A percentile compares a stretch with the other conserved stretches of the same genome.
These are phyloP conservation scores for Tuta absoluta DNA, from an alignment of 2,888 invertebrate species.

Conservation along the genomic window DNA sequence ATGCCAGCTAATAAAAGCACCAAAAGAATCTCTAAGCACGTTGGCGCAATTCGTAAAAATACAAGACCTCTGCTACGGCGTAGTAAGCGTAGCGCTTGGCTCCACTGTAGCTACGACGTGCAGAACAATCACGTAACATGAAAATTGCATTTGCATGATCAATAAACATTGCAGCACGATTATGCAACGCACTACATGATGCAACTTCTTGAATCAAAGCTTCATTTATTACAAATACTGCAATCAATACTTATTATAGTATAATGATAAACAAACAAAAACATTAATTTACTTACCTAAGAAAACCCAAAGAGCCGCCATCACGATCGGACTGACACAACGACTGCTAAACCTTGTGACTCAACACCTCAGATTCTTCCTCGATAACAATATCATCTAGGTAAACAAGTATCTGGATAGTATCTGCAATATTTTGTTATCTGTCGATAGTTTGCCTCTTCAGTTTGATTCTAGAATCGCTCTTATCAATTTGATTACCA, in stretches of 20 bases:
- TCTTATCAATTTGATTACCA: conserved; percentile 2
- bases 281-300: conserved; percentile 46
- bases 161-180: too few species aligned
- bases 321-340: conserved; percentile 36
- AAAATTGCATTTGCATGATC: too few species aligned
- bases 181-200: too few species aligned
- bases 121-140: too few species aligned
- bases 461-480: conserved; percentile 30
- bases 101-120: neutral
- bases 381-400: conserved; percentile 22
- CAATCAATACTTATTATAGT: too few species aligned
- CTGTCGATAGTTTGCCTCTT: conserved; percentile 37
- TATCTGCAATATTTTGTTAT: conserved; percentile 23
- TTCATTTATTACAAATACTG: too few species aligned
- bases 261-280: neutral
- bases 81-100: neutral
- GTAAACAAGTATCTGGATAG: neutral
- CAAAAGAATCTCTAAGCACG: too few species aligned
- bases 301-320: conserved; percentile 55
- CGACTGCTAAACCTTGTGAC: conserved; percentile 42
- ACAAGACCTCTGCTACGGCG: neutral
- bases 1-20: too few species aligned
- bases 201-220: too few species aligned
- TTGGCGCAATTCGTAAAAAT: neutral
- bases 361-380: neutral